Evolutionary conservation across 1,140 invertebrate genomes (phyloP), one percentile per base, ranked within the genome.

Genomic region (Pseudomyrmex dendroicus): DNA sequence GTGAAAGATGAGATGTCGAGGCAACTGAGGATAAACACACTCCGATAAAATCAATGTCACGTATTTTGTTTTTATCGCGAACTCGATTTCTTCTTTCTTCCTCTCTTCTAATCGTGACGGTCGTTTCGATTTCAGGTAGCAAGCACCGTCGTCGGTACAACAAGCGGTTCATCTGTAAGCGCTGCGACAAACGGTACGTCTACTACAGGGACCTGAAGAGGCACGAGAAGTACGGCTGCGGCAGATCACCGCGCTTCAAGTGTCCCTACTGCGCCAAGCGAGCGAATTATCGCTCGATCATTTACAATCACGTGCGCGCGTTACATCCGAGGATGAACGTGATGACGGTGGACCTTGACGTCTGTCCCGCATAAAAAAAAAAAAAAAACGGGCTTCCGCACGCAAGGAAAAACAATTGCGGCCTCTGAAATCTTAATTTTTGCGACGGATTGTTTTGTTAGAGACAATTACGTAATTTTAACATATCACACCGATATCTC

Each of bases 151-250:
- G 4, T 4, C 80, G 50, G n/a, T 12, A 52, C 10, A 13, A 35
- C 35, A 61, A 52, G 52, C 57, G 61, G 15, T 83, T 83, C 80
- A 20, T 25, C 66, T 88, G 86, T 59, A 85, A 83, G 5, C 77
- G 88, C 20, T 91, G 90, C 62, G 54, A 85, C 62, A 86, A 82
- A n/a, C 84, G 85, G 0, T 90, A 89, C 66, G 89, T 89, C n/a
- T 77, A 82, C 90, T 90, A 86, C 48, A 85, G 70, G 25, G 86
- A 89, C n/a, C 77, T 87, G 83, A 73, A 73, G 9, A 86, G 93
- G 52, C 95, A 95, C 86, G 89, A 92, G 83, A 91, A 92, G 67
- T 94, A 94, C 76, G 93, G 94, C 25, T 95, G 95, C 85, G 94
- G 94, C 8, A 92, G 91, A 50, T 90, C 92, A 57, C 92, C 93